Evolutionary conservation across 2,113 vertebrate species (phyloP).

Genomic region (Merops nubicus): DNA sequence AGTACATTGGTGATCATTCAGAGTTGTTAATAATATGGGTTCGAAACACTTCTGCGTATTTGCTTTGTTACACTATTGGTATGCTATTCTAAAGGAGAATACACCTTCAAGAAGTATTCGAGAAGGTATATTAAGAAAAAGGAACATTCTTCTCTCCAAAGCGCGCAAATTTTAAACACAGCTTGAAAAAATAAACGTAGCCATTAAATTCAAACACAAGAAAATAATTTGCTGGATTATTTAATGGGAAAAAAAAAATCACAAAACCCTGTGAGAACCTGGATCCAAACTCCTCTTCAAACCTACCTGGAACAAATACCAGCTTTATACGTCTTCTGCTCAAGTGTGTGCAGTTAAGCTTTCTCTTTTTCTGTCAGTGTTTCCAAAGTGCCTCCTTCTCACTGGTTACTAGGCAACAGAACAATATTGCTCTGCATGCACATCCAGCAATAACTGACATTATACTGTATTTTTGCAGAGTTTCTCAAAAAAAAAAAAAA

Average conservation of each 20-base stretch:
- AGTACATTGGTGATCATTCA: background rate
- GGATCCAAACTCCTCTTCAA: constrained; percentile 21
- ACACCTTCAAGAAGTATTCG: background rate
- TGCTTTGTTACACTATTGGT: background rate
- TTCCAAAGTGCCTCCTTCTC: constrained; percentile 53
- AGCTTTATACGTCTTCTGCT: constrained; percentile 42
- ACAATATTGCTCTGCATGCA: constrained; percentile 64
- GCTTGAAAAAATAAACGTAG: background rate
- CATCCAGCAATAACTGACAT: constrained; percentile 62
- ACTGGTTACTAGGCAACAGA: constrained; percentile 74
- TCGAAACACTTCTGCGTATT: background rate
- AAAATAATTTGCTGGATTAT: background rate
- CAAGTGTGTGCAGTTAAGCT: constrained; percentile 26
- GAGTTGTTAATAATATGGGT: background rate
- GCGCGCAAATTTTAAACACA: background rate
- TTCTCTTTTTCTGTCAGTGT: constrained; percentile 66
- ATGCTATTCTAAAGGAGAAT: background rate
- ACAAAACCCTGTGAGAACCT: background rate
- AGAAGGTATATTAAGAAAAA: background rate
- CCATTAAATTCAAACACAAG: background rate
- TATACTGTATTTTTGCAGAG: constrained; percentile 67
- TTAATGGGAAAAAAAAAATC: background rate
- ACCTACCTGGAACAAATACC: constrained; percentile 56
- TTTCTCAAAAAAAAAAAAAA: constrained; percentile 68
- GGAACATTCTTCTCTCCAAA: constrained; percentile 8